Evolutionary conservation across 2,888 invertebrate genomes (phyloP), one percentile per base, ranked within the genome.

Genomic region (Eupithecia centaureata): DNA sequence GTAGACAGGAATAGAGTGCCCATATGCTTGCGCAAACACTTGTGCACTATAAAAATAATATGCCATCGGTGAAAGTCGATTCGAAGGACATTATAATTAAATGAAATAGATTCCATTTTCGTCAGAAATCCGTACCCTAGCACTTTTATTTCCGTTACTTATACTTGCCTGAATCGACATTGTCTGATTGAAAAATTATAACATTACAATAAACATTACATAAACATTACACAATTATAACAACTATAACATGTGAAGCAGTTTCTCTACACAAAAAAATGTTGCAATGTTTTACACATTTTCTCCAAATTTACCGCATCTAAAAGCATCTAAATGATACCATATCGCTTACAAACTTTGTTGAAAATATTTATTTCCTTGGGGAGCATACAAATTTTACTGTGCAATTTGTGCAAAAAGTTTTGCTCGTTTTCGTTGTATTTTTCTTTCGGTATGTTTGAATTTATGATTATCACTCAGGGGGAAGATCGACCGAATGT

Each of bases 291-390:
- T 30, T n/a, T 3, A 58, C 7, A 42, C 54, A 25, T 18, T 35
- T 52, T 58, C 66, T 58, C 61, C 58, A 71, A 70, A 62, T 62
- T 51, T 33, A 61, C 42, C 52, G 67, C 65, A 70, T 65, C 80
- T 80, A 82, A 86, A 82, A 47, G 67, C 65, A 70, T 65, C 80
- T 80, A 82, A 86, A 82, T 82, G 79, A 83, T 84, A 84, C 77
- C 81, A 77, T 82, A 82, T 82, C 81, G 82, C 79, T 82, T 79
- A 78, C 79, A 79, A 82, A 85, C 78, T 84, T 84, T 77, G 80
- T 76, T 77, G 76, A 77, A 83, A 83, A 79, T 79, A 79, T 82
- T 83, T 82, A 82, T 80, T 80, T 78, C 80, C 78, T 78, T 61
- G 52, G 80, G 77, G 79, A 79, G 72, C 68, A 72, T 67, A 74